Conservation (phyloP, 2,888 invertebrate genomes). For the Girardia tigrina region DNA sequence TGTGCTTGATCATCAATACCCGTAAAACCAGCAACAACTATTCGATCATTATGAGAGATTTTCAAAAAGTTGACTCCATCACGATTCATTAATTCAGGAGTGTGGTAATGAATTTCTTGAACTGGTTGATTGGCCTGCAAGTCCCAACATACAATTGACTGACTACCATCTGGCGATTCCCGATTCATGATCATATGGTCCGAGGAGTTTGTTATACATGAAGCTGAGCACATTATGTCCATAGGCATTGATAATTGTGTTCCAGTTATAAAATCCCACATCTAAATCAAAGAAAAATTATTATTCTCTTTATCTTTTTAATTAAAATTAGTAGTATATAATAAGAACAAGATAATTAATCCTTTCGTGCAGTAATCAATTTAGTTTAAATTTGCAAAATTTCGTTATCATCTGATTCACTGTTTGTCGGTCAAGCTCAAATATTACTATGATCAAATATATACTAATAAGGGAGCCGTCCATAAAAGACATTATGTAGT, state of each 20-base stretch:
- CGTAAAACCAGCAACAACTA: conserved; percentile 48
- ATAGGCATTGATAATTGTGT: conserved; percentile 46
- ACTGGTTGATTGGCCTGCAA: conserved; percentile 47
- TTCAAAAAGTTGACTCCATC: conserved; percentile 45
- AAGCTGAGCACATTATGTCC: conserved; percentile 47
- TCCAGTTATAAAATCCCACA: conserved; percentile 49
- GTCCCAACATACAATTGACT: conserved; percentile 48
- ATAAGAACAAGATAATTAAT: neutral
- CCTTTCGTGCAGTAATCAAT: too few species aligned
- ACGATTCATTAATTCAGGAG: conserved; percentile 42
- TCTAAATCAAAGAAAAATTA: conserved; percentile 40
- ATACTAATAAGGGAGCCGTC: too few species aligned
- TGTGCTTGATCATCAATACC: conserved; percentile 47
- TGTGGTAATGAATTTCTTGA: conserved; percentile 42
- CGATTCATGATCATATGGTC: conserved; percentile 47
- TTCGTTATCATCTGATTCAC: neutral
- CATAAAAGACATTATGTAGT: too few species aligned
- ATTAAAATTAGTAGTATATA: neutral
- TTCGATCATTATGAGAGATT: conserved; percentile 45
- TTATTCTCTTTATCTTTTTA: too few species aligned
- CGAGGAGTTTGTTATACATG: conserved; percentile 46
- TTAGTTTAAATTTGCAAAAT: neutral
- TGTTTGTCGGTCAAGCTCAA: neutral
- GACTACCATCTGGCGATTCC: conserved; percentile 40
- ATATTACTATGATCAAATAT: too few species aligned